These are phyloP conservation scores for Crocallis elinguaria DNA, from an alignment of 2,888 invertebrate species.

Conservation along the genomic window DNA sequence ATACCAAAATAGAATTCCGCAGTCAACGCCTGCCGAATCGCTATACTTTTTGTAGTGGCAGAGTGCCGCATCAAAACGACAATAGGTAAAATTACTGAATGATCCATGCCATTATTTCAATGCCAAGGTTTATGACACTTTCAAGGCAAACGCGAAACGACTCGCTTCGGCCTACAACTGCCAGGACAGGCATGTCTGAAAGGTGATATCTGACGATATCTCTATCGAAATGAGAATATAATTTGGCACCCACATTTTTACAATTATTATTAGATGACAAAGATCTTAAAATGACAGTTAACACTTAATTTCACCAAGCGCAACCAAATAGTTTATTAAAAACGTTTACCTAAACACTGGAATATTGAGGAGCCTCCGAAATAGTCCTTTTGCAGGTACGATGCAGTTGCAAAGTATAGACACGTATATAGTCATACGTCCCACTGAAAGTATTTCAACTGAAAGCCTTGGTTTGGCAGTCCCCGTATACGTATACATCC, in stretches of 20 bases:
- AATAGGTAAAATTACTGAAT: background rate
- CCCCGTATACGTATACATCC: too few species aligned
- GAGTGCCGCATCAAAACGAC: background rate
- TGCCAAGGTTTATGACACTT: slow-evolving; percentile 18
- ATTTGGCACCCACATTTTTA: background rate
- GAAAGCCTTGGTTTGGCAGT: too few species aligned
- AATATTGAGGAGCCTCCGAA: too few species aligned
- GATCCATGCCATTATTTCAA: slow-evolving; percentile 21
- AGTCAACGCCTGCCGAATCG: background rate
- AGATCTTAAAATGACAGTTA: too few species aligned
- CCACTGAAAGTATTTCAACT: too few species aligned
- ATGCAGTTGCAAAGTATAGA: too few species aligned
- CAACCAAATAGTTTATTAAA: too few species aligned
- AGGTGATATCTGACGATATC: background rate
- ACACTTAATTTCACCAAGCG: too few species aligned
- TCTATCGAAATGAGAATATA: background rate
- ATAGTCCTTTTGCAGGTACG: too few species aligned
- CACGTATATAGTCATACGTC: too few species aligned
- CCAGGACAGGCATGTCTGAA: background rate
- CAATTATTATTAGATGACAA: background rate
- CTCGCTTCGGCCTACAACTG: background rate
- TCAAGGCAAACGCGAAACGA: slow-evolving; percentile 17
- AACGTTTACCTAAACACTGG: too few species aligned
- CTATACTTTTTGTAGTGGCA: background rate
- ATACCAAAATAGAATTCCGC: background rate